Evolutionary conservation across 2,797 vertebrate genomes (phyloP).

Genomic region (Natrix natrix): DNA sequence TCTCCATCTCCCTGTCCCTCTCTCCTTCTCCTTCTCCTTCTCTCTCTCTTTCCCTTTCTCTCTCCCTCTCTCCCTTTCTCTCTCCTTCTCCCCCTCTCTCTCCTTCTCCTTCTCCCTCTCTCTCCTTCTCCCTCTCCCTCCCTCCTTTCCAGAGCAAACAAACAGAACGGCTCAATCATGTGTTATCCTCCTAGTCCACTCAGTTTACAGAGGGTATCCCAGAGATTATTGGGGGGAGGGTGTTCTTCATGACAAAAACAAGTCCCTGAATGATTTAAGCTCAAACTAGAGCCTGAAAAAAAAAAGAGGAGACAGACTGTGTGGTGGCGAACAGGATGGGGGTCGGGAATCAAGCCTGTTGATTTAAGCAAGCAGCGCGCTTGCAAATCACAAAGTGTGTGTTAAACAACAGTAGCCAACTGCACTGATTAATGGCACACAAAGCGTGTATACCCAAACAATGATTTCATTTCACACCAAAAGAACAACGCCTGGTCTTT

Average conservation of each 20-base stretch:
- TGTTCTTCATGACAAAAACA: constrained; percentile 12
- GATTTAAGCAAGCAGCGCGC: constrained; percentile 46
- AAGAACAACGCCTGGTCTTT: constrained; percentile 59
- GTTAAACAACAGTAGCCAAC: constrained; percentile 65
- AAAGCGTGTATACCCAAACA: constrained; percentile 63
- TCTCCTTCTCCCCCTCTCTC: too few species aligned
- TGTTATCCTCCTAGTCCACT: not conserved
- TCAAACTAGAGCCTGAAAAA: not conserved
- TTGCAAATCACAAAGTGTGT: constrained; percentile 57
- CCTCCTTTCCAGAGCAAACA: not conserved
- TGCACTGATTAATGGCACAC: constrained; percentile 56
- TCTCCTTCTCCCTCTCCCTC: not conserved
- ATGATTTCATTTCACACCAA: constrained; percentile 63
- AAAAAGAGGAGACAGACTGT: constrained; percentile 7
- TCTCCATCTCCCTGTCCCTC: too few species aligned
- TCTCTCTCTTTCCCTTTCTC: too few species aligned
- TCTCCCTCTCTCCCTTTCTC: too few species aligned
- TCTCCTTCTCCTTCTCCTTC: too few species aligned
- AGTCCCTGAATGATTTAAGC: not conserved
- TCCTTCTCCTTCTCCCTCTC: too few species aligned
- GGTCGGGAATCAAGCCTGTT: constrained; percentile 36
- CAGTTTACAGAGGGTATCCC: not conserved
- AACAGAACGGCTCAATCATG: not conserved
- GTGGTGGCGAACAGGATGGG: constrained; percentile 4
- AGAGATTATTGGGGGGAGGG: not conserved